A percentile compares a stretch with the other conserved stretches of the same genome.
phyloP scores from a whole-genome alignment of 2,113 vertebrate genomes.

The Silurus meridionalis region DNA sequence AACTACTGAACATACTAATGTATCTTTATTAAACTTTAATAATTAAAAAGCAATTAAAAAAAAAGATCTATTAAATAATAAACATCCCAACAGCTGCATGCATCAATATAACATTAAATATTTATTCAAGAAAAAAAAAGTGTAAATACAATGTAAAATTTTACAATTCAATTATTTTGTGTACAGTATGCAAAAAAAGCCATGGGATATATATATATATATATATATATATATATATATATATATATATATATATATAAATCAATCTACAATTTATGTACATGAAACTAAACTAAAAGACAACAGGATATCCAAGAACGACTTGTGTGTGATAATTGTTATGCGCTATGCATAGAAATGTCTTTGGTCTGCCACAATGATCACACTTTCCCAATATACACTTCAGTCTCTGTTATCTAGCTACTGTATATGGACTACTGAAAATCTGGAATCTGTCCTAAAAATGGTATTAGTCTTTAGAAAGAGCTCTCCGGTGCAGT shows the following conservation, averaged over 20 bases:
- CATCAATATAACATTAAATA: neutral
- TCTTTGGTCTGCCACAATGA: slow-evolving; percentile 48
- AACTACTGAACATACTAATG: neutral
- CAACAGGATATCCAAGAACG: neutral
- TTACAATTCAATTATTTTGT: slow-evolving; percentile 4
- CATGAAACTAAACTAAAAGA: neutral
- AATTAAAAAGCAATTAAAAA: neutral
- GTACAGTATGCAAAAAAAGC: neutral
- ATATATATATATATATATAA: slow-evolving; percentile 9
- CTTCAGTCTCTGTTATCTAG: neutral
- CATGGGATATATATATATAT: neutral
- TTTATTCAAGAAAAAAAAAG: slow-evolving; percentile 28
- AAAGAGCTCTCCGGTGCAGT: neutral
- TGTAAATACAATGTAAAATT: neutral
- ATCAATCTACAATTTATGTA: neutral
- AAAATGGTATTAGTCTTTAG: neutral
- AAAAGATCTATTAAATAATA: neutral
- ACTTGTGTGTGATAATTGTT: neutral
- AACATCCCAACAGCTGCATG: neutral
- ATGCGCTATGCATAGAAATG: slow-evolving; percentile 47
- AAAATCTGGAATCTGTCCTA: neutral
- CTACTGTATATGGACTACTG: neutral
- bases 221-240: neutral
- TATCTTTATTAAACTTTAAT: neutral
- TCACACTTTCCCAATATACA: neutral